These are phyloP conservation scores for Gracilinanus agilis DNA, from an alignment of 2,113 vertebrate genomes.

Conservation along the genomic window DNA sequence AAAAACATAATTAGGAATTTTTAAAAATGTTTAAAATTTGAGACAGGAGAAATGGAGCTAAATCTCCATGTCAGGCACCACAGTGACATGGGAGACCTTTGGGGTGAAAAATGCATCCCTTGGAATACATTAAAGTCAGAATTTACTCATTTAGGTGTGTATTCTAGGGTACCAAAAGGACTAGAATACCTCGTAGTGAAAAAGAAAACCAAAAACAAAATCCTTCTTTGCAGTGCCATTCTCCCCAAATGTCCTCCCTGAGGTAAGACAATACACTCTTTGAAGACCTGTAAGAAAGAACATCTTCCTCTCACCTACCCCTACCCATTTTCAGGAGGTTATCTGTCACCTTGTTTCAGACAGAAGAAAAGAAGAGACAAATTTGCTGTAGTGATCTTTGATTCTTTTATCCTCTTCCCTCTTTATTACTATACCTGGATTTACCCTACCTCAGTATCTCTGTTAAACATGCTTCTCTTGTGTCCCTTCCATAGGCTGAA, in stretches of 20 bases:
- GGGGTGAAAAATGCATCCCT: not conserved
- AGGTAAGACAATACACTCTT: not conserved
- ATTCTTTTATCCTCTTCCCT: no score
- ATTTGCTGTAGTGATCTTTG: no score
- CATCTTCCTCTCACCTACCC: not conserved
- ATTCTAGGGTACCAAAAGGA: not conserved
- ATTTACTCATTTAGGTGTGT: not conserved
- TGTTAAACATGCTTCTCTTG: not conserved
- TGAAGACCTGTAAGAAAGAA: not conserved
- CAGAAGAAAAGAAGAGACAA: no score
- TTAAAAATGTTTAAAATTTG: constrained; percentile 52
- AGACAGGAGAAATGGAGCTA: constrained; percentile 36
- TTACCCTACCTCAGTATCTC: not conserved
- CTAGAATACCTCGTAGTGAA: not conserved
- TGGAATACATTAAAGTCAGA: not conserved
- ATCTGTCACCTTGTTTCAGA: not conserved
- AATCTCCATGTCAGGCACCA: constrained; percentile 43
- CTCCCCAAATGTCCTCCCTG: not conserved
- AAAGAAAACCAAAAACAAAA: not conserved
- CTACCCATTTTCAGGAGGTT: not conserved
- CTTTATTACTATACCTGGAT: not conserved
- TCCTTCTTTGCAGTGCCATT: not conserved
- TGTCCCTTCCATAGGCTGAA: not conserved
- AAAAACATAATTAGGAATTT: constrained; percentile 70
- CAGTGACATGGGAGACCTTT: not conserved